A percentile compares a stretch with the other conserved stretches of the same genome.
These are phyloP conservation scores for Lordiphosa stackelbergi DNA, from an alignment of 1,140 invertebrate species.

Conservation along the genomic window DNA sequence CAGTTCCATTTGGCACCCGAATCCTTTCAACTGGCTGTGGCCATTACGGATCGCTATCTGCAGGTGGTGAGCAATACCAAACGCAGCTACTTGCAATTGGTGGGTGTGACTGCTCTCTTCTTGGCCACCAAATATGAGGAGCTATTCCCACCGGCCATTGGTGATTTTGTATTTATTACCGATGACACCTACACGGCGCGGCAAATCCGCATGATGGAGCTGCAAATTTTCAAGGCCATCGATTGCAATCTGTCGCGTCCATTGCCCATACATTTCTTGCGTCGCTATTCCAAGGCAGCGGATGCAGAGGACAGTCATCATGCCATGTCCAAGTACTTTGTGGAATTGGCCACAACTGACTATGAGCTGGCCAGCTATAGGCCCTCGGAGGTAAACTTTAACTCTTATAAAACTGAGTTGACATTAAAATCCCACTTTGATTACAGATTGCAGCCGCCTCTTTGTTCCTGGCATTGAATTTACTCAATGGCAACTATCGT, in stretches of 20 bases:
- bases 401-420: not conserved
- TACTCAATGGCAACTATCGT: slow-evolving; percentile 77
- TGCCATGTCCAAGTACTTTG: slow-evolving; percentile 93
- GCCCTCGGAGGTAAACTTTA: slow-evolving; percentile 83
- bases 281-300: slow-evolving; percentile 83
- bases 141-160: slow-evolving; percentile 91
- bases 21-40: slow-evolving; percentile 92
- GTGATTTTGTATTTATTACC: slow-evolving; percentile 94
- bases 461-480: slow-evolving; percentile 79
- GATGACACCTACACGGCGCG: slow-evolving; percentile 90
- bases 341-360: slow-evolving; percentile 90
- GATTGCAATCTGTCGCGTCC: slow-evolving; percentile 91
- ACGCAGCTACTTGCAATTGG: slow-evolving; percentile 88
- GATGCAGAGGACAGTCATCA: slow-evolving; percentile 85
- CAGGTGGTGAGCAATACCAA: slow-evolving; percentile 82
- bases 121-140: slow-evolving; percentile 98
- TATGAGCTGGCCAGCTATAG: slow-evolving; percentile 88
- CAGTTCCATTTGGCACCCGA: slow-evolving; percentile 93
- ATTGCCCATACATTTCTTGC: slow-evolving; percentile 91
- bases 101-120: slow-evolving; percentile 93
- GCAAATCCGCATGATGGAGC: slow-evolving; percentile 92
- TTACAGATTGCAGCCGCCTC: slow-evolving; percentile 78
- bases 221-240: slow-evolving; percentile 85
- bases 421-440: not conserved
- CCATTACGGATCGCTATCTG: slow-evolving; percentile 93